These are phyloP conservation scores for Poecilia latipinna DNA, from an alignment of 2,113 vertebrate genomes.

Conservation along the genomic window DNA sequence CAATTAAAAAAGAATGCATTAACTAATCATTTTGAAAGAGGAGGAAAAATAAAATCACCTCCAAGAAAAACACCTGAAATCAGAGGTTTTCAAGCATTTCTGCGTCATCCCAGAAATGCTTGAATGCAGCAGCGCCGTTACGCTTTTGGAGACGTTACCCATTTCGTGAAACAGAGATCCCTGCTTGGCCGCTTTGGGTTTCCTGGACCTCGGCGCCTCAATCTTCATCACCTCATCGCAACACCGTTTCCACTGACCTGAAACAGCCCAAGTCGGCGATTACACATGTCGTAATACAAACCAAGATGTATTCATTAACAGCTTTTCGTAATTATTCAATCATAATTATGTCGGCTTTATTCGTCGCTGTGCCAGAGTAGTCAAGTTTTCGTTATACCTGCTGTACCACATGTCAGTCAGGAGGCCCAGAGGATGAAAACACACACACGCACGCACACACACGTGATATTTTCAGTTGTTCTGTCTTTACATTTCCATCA, in stretches of 20 bases:
- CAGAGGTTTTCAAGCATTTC: not conserved
- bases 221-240: constrained; percentile 87
- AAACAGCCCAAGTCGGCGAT: not conserved
- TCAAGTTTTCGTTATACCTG: too few species aligned
- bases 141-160: constrained; percentile 71
- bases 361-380: too few species aligned
- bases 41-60: too few species aligned
- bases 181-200: constrained; percentile 77
- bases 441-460: too few species aligned
- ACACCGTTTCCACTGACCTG: constrained; percentile 88
- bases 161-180: constrained; percentile 88
- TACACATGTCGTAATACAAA: too few species aligned
- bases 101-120: not conserved
- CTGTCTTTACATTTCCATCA: not conserved
- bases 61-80: not conserved
- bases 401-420: too few species aligned
- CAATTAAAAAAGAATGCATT: not conserved
- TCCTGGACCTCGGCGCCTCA: constrained; percentile 74
- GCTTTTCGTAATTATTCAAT: not conserved
- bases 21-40: not conserved
- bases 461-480: not conserved
- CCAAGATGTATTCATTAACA: not conserved
- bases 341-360: too few species aligned
- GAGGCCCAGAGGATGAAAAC: too few species aligned
- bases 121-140: not conserved